These are phyloP conservation scores for Cactoblastis cactorum DNA, from an alignment of 2,888 invertebrate genomes.

Conservation along the genomic window DNA sequence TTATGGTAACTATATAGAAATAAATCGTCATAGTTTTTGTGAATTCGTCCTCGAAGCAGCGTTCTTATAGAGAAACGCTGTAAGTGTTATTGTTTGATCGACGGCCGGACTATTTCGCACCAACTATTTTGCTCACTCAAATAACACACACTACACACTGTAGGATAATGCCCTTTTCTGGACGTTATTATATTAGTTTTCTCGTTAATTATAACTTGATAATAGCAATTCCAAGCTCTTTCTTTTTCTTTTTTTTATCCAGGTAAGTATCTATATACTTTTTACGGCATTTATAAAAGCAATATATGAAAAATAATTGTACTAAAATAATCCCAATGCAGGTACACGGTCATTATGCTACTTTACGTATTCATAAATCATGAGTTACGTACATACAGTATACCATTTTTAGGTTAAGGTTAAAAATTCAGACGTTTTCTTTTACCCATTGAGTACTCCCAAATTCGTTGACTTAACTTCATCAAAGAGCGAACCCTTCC, in stretches of 20 bases:
- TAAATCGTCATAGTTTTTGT: no score
- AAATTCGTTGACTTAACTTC: background rate
- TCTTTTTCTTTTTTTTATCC: no score
- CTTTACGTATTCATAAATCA: background rate
- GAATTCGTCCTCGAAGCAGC: no score
- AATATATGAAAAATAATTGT: no score
- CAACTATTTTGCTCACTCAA: conserved; percentile 13
- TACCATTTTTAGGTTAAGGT: background rate
- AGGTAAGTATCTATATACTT: no score
- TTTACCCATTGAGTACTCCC: background rate
- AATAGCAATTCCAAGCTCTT: no score
- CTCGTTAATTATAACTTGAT: background rate
- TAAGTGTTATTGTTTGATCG: no score
- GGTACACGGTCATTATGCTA: background rate
- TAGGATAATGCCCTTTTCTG: background rate
- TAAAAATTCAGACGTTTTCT: background rate
- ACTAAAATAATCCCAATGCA: no score
- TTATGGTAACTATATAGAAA: no score
- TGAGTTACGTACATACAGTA: no score
- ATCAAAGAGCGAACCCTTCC: conserved; percentile 1
- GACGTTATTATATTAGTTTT: background rate
- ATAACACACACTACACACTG: conserved; percentile 2
- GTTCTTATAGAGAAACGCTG: no score
- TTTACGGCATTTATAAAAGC: no score
- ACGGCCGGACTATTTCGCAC: conserved; percentile 17